phyloP scores from a whole-genome alignment of 2,888 invertebrate species.

The Netelia virgata region DNA sequence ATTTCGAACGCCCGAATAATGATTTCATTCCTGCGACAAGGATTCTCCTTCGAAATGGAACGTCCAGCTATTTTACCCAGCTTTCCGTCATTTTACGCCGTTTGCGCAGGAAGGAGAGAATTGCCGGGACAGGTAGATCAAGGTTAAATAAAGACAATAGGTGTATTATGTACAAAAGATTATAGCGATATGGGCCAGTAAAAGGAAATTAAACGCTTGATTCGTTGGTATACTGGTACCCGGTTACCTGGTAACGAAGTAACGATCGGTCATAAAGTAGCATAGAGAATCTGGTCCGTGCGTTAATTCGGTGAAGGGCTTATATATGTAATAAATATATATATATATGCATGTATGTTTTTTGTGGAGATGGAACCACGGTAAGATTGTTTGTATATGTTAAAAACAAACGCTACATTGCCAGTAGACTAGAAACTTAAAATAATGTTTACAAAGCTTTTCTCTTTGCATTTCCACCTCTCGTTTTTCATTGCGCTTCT shows the following conservation, averaged over 20 bases:
- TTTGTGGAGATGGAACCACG: conserved; percentile 55
- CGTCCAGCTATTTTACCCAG: conserved; percentile 36
- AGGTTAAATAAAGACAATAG: conserved; percentile 15
- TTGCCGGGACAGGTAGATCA: conserved; percentile 10
- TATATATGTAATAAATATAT: conserved; percentile 29
- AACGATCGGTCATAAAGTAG: conserved; percentile 41
- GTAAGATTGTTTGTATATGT: conserved; percentile 71
- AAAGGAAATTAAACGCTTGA: conserved; percentile 20
- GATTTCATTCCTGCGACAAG: conserved; percentile 69
- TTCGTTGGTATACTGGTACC: background rate
- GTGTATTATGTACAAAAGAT: conserved; percentile 45
- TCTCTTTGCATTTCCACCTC: conserved; percentile 58
- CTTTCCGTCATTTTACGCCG: background rate
- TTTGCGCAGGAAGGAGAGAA: conserved; percentile 50
- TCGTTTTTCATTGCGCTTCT: conserved; percentile 22
- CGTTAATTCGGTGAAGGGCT: conserved; percentile 65
- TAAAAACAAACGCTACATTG: conserved; percentile 78
- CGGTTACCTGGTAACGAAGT: background rate
- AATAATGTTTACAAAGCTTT: conserved; percentile 76
- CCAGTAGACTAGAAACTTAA: conserved; percentile 81
- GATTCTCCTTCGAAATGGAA: conserved; percentile 74
- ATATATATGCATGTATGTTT: conserved; percentile 53
- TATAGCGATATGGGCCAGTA: conserved; percentile 55
- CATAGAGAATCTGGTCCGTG: conserved; percentile 72
- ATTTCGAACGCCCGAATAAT: conserved; percentile 57